Evolutionary conservation across 2,113 vertebrate genomes (phyloP).

Genomic region (Gambusia affinis): DNA sequence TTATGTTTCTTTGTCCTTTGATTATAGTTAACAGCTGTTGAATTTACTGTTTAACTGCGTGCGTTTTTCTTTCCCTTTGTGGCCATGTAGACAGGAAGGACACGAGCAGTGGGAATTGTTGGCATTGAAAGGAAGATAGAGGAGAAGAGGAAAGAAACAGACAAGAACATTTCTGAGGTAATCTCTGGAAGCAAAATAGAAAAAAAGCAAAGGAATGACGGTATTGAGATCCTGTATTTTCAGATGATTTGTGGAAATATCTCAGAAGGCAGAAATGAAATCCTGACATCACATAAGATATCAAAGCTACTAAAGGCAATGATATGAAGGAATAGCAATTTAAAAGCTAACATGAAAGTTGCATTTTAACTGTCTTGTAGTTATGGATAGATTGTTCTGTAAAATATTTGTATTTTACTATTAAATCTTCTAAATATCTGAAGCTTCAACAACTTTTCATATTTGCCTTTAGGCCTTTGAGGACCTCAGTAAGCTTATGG

Average conservation of each 20-base stretch:
- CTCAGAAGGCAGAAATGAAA: not conserved
- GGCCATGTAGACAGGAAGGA: slow-evolving; percentile 88
- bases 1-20: slow-evolving; percentile 43
- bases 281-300: not conserved
- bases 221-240: not conserved
- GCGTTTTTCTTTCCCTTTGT: slow-evolving; percentile 71
- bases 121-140: slow-evolving; percentile 98
- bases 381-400: no score
- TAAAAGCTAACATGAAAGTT: not conserved
- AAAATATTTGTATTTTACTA: not conserved
- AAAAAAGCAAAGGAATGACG: not conserved
- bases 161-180: slow-evolving; percentile 99
- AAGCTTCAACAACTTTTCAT: slow-evolving; percentile 10
- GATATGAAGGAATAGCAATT: not conserved
- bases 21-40: not conserved
- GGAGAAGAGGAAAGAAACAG: slow-evolving; percentile 97
- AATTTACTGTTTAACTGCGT: not conserved
- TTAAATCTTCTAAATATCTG: slow-evolving; percentile 13
- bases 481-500: slow-evolving; percentile 97
- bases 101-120: slow-evolving; percentile 94
- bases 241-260: not conserved
- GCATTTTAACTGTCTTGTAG: no score
- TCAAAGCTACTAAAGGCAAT: not conserved
- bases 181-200: slow-evolving; percentile 2
- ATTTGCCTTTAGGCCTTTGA: slow-evolving; percentile 89